Evolutionary conservation across 2,797 vertebrate genomes (phyloP).

Genomic region (Eospalax fontanierii): DNA sequence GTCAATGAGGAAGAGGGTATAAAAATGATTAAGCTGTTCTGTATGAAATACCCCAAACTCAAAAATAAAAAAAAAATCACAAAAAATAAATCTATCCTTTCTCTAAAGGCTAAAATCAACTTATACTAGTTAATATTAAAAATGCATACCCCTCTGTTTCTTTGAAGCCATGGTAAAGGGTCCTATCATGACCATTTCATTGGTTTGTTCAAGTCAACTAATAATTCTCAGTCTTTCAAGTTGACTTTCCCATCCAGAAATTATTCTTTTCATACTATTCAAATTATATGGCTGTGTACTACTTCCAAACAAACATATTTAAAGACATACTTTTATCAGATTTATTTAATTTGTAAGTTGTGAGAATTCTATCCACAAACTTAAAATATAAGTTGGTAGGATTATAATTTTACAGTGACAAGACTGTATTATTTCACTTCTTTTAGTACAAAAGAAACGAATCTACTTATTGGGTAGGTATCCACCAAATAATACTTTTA

Average conservation of each 20-base stretch:
- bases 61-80: too few species aligned
- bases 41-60: too few species aligned
- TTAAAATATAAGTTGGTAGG: not conserved
- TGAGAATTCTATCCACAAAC: not conserved
- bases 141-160: not conserved
- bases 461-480: not conserved
- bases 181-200: not conserved
- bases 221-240: not conserved
- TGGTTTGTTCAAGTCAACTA: not conserved
- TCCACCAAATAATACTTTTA: not conserved
- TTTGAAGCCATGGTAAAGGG: not conserved
- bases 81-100: not conserved
- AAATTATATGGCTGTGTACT: not conserved
- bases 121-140: too few species aligned
- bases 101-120: not conserved
- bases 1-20: too few species aligned
- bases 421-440: not conserved
- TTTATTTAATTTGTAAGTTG: not conserved
- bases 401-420: not conserved
- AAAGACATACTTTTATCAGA: not conserved
- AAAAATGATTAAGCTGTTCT: too few species aligned
- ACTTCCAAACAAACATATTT: conserved; percentile 30
- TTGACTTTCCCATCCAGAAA: not conserved
- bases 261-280: not conserved
- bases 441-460: conserved; percentile 16